phyloP scores from a whole-genome alignment of 2,888 invertebrate genomes.

The Ethmia dodecea region DNA sequence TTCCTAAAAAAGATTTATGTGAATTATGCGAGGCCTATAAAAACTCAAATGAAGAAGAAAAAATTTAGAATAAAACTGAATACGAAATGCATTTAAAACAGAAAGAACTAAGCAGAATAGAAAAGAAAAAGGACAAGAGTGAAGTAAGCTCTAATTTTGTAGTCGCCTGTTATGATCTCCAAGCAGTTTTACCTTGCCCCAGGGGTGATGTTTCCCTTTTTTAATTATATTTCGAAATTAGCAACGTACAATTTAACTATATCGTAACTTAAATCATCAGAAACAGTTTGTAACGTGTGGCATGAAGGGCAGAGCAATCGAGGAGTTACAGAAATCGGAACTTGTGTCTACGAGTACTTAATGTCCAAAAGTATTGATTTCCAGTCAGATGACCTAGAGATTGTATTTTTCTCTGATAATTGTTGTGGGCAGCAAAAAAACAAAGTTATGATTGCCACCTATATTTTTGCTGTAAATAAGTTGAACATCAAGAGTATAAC shows the following conservation, averaged over 20 bases:
- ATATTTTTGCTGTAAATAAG: conserved; percentile 14
- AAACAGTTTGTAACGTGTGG: conserved; percentile 15
- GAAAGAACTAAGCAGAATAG: background rate
- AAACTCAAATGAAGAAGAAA: conserved; percentile 12
- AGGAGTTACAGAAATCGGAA: conserved; percentile 10
- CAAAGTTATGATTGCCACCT: conserved; percentile 12
- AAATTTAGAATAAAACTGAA: background rate
- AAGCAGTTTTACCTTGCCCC: conserved; percentile 6
- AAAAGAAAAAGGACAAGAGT: background rate
- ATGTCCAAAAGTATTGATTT: conserved; percentile 1
- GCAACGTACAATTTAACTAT: conserved; percentile 10
- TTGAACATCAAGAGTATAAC: conserved; percentile 14
- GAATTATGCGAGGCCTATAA: conserved; percentile 13
- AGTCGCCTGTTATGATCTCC: background rate
- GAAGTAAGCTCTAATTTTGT: background rate
- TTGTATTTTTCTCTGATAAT: conserved; percentile 15
- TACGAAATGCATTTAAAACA: background rate
- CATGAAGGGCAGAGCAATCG: conserved; percentile 11
- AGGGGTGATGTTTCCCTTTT: conserved; percentile 5
- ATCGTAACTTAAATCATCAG: conserved; percentile 10
- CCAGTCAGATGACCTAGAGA: background rate
- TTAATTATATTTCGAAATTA: background rate
- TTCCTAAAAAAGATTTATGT: conserved; percentile 13
- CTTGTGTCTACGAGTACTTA: conserved; percentile 9
- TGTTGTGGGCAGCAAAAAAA: conserved; percentile 17